A percentile compares a stretch with the other conserved stretches of the same genome.
phyloP scores from a whole-genome alignment of 2,113 vertebrate genomes.

The Sula dactylatra region DNA sequence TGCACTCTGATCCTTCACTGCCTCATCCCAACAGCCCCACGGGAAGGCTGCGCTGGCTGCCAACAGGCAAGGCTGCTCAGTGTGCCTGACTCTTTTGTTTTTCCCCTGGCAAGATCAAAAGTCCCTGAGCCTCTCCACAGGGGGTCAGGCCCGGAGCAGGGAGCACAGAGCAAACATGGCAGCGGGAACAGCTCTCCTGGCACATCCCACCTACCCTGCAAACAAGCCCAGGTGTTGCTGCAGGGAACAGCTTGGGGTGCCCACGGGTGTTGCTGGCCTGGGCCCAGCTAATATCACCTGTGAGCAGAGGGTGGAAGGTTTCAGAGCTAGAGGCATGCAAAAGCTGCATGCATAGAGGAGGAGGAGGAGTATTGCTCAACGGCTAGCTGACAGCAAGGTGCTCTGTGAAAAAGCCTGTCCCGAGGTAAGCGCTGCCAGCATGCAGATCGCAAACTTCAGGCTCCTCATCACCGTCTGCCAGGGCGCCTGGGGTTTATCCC shows the following conservation, averaged over 20 bases:
- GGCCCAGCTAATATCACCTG: background rate
- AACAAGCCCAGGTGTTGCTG: background rate
- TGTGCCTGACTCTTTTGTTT: background rate
- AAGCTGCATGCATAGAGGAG: background rate
- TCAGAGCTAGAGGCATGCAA: background rate
- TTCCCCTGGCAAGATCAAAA: background rate
- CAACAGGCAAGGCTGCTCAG: background rate
- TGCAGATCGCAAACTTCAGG: background rate
- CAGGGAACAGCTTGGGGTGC: background rate
- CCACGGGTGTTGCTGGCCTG: background rate
- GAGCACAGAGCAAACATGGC: background rate
- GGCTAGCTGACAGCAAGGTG: background rate
- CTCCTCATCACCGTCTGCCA: background rate
- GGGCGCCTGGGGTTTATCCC: background rate
- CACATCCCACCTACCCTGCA: background rate
- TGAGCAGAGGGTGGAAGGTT: background rate
- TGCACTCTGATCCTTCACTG: background rate
- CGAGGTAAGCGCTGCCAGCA: background rate
- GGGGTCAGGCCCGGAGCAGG: background rate
- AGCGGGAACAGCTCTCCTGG: rapidly evolving
- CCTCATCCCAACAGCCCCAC: background rate
- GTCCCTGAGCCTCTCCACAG: background rate
- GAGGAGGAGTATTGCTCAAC: slow-evolving; percentile 21
- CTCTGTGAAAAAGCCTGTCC: slow-evolving; percentile 14
- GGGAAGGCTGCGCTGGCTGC: background rate